Conservation (phyloP, 23 tunicate species). For the Styela clava region DNA sequence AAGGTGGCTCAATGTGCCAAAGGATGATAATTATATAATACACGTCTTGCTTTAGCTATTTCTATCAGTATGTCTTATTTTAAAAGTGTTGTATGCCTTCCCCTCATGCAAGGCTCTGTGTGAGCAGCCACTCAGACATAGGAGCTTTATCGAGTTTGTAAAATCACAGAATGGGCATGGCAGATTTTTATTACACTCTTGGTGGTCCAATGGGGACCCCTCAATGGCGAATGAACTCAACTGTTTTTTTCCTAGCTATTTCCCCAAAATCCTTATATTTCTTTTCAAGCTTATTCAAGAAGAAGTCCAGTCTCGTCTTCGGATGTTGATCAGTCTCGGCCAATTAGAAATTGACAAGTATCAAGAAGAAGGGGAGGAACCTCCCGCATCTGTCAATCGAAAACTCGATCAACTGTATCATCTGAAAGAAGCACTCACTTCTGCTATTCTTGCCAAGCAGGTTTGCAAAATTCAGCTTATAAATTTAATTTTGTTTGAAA, state of each 20-base stretch:
- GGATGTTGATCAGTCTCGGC: conserved; percentile 64
- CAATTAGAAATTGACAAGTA: conserved; percentile 41
- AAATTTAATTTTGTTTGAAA: neutral
- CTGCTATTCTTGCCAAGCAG: conserved; percentile 62
- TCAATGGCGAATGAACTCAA: neutral
- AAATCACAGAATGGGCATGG: too few species aligned
- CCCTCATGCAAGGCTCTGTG: too few species aligned
- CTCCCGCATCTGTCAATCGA: conserved; percentile 45
- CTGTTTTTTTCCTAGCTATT: neutral
- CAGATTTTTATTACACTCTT: too few species aligned
- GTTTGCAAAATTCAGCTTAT: conserved; percentile 18
- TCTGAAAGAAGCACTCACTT: conserved; percentile 33
- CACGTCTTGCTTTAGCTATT: too few species aligned
- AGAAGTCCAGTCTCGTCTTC: conserved; percentile 73
- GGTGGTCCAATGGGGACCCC: neutral
- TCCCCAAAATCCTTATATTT: neutral
- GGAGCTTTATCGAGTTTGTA: neutral
- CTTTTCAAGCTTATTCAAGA: conserved; percentile 56
- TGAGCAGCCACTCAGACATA: neutral
- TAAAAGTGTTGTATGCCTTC: too few species aligned
- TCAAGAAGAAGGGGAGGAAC: conserved; percentile 63
- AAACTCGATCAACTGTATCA: conserved; percentile 46
- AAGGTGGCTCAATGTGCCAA: too few species aligned
- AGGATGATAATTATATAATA: too few species aligned
- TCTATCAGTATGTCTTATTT: too few species aligned